Conservation (phyloP, 2,797 vertebrate genomes). For the Amblyopsis hoosieri region DNA sequence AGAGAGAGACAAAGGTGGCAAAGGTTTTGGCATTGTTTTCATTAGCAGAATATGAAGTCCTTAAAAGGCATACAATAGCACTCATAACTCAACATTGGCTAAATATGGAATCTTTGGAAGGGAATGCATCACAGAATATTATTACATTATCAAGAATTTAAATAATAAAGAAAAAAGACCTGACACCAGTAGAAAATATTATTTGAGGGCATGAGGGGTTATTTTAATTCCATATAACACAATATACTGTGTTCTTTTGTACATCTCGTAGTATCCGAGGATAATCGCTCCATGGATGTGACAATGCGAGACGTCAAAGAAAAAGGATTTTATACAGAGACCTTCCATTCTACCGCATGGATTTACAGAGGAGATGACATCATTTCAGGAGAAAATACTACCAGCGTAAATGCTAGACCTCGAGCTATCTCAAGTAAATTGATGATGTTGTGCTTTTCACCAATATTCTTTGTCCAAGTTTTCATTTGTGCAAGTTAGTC, state of each 20-base stretch:
- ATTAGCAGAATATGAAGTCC: no score
- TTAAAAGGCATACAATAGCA: no score
- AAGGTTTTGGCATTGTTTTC: no score
- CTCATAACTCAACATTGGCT: no score
- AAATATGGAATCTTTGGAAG: no score
- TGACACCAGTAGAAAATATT: neutral
- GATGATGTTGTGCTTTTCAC: neutral
- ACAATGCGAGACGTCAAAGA: conserved; percentile 77
- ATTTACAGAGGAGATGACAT: conserved; percentile 86
- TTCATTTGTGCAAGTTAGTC: neutral
- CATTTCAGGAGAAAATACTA: conserved; percentile 55
- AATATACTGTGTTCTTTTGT: neutral
- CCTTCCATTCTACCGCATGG: conserved; percentile 90
- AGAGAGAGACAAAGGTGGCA: no score
- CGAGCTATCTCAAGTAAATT: conserved; percentile 82
- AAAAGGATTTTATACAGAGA: conserved; percentile 89
- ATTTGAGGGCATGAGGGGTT: neutral
- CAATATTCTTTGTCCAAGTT: neutral
- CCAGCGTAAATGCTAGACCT: conserved; percentile 78
- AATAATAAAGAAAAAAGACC: no score
- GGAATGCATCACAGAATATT: no score
- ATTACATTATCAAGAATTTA: no score
- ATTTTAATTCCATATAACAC: neutral
- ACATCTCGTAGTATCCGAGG: conserved; percentile 80
- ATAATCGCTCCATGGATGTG: conserved; percentile 78